phyloP scores from a whole-genome alignment of 2,113 vertebrate species.

The Erinaceus europaeus region DNA sequence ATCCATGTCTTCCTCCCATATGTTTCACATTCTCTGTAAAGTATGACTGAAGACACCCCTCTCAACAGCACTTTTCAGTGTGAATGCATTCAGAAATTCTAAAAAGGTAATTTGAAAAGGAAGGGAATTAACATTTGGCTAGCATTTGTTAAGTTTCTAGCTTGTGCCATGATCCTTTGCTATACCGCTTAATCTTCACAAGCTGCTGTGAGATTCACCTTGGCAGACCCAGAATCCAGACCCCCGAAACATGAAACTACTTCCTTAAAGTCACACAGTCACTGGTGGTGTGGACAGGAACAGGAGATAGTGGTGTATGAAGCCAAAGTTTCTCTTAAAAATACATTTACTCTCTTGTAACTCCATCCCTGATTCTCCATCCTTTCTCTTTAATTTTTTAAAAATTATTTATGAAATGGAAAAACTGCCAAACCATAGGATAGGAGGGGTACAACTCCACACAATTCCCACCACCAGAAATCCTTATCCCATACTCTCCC shows the following conservation, averaged over 20 bases:
- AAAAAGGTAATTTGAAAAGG: slow-evolving; percentile 35
- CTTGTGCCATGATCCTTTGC: not conserved
- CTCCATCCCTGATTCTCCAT: not conserved
- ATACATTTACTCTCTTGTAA: rapidly evolving
- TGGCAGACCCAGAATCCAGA: not conserved
- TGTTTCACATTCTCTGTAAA: slow-evolving; percentile 31
- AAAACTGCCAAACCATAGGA: no score
- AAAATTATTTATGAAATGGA: no score
- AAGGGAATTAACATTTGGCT: not conserved
- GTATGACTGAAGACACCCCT: slow-evolving; percentile 31
- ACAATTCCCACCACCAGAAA: no score
- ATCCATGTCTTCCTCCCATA: slow-evolving; percentile 59
- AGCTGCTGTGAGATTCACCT: not conserved
- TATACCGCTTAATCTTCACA: not conserved
- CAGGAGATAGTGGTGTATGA: not conserved
- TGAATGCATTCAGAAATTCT: slow-evolving; percentile 21
- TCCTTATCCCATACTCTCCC: no score
- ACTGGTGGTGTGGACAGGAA: rapidly evolving
- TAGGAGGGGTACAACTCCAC: no score
- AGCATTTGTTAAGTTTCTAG: rapidly evolving
- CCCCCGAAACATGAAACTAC: not conserved
- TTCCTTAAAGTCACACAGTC: not conserved
- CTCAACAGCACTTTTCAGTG: not conserved
- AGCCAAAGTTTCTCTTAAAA: not conserved
- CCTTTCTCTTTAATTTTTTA: not conserved